These are phyloP conservation scores for Vidua macroura DNA, from an alignment of 2,113 vertebrate genomes.

Conservation along the genomic window DNA sequence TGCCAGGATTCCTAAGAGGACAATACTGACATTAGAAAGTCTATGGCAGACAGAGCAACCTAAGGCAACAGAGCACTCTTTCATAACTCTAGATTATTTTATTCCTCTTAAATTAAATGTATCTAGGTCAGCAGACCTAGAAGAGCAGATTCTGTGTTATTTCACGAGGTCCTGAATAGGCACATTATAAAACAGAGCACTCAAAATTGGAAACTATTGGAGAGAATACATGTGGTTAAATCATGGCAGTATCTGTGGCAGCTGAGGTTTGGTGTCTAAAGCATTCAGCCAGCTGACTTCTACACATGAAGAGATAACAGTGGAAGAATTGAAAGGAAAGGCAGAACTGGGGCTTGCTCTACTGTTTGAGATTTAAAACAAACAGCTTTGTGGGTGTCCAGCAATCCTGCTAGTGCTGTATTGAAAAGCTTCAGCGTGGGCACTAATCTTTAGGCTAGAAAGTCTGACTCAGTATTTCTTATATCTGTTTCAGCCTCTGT, in stretches of 20 bases:
- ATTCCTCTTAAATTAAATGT: neutral
- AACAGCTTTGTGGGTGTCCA: neutral
- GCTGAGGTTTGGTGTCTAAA: neutral
- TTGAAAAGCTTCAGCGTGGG: neutral
- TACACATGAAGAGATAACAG: neutral
- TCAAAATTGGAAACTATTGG: neutral
- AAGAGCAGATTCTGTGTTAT: neutral
- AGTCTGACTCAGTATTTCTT: neutral
- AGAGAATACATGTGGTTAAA: neutral
- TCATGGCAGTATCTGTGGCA: neutral
- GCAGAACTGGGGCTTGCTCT: neutral
- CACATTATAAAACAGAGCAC: neutral
- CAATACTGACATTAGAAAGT: neutral
- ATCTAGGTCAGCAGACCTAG: neutral
- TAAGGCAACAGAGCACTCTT: neutral
- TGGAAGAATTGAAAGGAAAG: neutral
- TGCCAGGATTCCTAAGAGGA: neutral
- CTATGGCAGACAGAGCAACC: neutral
- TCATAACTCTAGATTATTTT: neutral
- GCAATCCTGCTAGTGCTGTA: neutral
- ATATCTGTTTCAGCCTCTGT: neutral
- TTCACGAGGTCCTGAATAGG: neutral
- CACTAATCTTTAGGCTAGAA: neutral
- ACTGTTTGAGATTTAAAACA: neutral
- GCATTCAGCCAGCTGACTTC: neutral